Base-by-base conservation (phyloP, 2,888 invertebrate species). In the Eupithecia dodoneata region DNA sequence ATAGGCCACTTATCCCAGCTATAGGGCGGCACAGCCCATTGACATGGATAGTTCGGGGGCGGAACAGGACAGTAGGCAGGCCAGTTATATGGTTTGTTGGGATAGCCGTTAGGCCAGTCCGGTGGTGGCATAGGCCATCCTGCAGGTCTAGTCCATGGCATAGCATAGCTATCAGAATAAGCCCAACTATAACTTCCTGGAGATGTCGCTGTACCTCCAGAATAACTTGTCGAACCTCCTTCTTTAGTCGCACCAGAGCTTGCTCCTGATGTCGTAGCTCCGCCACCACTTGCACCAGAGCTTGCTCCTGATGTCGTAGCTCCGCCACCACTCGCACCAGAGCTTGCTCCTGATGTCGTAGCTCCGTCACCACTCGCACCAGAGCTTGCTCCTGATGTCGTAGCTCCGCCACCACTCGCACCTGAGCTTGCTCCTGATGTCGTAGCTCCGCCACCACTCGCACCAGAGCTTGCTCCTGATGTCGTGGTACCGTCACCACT, bases 141-240 rank as follows among this genome's bases (percentile, higher is more conserved):
- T 18, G 30, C 18, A 2, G 70, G 70, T 70, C 18, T 30, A 70
- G 10, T 7, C 70, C 70, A 70, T 49, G 69, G 69, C 69, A 18
- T 30, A n/a, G 9, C 70, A 70, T 47, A 13, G 30, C 12, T 30
- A 70, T 47, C 30, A 3, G 2, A 18, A 47, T 18, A 30, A 45
- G 30, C 10, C 4, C 18, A 45, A 3, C 42, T 69, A 15, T 18
- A 44, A 44, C 45, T 44, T 15, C 10, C 69, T 67, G 67, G 13
- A 66, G 66, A 42, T 44, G 44, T 15, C 3, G 67, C 3, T 44
- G 42, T 9, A 3, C 9, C 44, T 7, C 44, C 67, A 44, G 44
- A 15, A 5, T 30, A 30, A 30, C 30, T 10, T 18, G 63, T 63
- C 30, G 63, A 4, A 7, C 3, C 4, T 18, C 63, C 63, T 6